Base-by-base conservation (phyloP, 1,140 invertebrate species). In the Drosophila grimshawi region DNA sequence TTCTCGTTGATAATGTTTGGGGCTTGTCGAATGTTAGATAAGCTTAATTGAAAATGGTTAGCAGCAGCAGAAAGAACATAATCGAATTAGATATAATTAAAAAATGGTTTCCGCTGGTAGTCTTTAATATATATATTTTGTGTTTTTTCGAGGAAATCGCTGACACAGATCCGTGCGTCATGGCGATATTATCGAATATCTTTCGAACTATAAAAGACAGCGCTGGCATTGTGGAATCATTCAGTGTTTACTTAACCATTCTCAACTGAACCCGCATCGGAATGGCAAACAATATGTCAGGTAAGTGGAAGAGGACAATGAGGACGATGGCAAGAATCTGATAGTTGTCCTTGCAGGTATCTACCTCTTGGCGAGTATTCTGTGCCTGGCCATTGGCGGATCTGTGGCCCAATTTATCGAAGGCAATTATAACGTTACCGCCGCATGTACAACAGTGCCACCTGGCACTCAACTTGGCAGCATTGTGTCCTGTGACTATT, bases 391-490 rank as follows among this genome's bases (percentile, higher is more conserved):
- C 27, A 19, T 81, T 33, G 62, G 49, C 43, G 55, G 57, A 37
- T 73, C 73, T 27, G 8, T 89, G 35, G 77, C 8, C 4, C 39
- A 43, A 43, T 46, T 3, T 3, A 37, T 86, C 3, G 83, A 88
- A 53, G 85, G 85, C 33, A 77, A 51, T 51, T 88, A 88, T 52
- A 88, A 88, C 52, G 83, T 88, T 6, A 88, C 85, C 3, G 61
- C 63, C 11, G 57, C 74, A 10, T 88, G 83, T 19, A 57, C 80
- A 3, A 1, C 52, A 1, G 66, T 83, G 0, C 51, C 45, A 4
- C 3, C 33, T 3, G 77, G 74, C n/a, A 83, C 69, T 3, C 30
- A 53, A 3, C 41, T 88, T 37, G 83, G 76, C 33, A 83, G 83
- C 60, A 61, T 78, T 6, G 7, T 8, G 3, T 75, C 80, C 43